phyloP scores from a whole-genome alignment of 1,140 invertebrate species.

The Drosophila ercepeae region DNA sequence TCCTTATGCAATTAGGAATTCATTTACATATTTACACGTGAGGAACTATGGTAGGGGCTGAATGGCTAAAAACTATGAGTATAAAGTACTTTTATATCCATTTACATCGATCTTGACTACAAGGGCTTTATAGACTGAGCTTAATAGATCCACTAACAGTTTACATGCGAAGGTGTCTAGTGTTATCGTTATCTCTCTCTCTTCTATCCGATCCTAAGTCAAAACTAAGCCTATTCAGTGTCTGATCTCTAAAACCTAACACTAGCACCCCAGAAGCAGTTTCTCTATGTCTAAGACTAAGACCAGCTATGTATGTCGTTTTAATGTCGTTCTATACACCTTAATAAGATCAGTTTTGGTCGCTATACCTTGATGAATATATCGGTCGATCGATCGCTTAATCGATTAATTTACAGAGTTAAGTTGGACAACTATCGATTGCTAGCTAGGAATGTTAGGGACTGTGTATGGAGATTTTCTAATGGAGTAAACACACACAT shows the following conservation, averaged over 20 bases:
- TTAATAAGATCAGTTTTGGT: slow-evolving; percentile 69
- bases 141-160: slow-evolving; percentile 35
- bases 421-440: slow-evolving; percentile 50
- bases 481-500: slow-evolving; percentile 23
- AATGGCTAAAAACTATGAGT: slow-evolving; percentile 22
- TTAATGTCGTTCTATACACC: slow-evolving; percentile 53
- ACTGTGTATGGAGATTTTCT: slow-evolving; percentile 34
- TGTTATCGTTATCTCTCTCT: slow-evolving; percentile 1
- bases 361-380: slow-evolving; percentile 42
- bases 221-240: slow-evolving; percentile 41
- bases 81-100: slow-evolving; percentile 16
- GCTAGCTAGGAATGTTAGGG: slow-evolving; percentile 27
- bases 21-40: slow-evolving; percentile 65
- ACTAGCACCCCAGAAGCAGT: slow-evolving; percentile 38
- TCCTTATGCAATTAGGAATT: slow-evolving; percentile 40
- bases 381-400: not conserved
- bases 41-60: slow-evolving; percentile 41
- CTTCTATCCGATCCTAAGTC: not conserved
- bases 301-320: slow-evolving; percentile 10
- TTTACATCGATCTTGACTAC: slow-evolving; percentile 26
- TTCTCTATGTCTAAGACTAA: not conserved
- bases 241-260: slow-evolving; percentile 41
- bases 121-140: slow-evolving; percentile 1
- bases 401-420: slow-evolving; percentile 40
- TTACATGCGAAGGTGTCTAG: slow-evolving; percentile 1